Evolutionary conservation across 2,888 invertebrate genomes (phyloP).

Genomic region (Hyposoter dolosus): DNA sequence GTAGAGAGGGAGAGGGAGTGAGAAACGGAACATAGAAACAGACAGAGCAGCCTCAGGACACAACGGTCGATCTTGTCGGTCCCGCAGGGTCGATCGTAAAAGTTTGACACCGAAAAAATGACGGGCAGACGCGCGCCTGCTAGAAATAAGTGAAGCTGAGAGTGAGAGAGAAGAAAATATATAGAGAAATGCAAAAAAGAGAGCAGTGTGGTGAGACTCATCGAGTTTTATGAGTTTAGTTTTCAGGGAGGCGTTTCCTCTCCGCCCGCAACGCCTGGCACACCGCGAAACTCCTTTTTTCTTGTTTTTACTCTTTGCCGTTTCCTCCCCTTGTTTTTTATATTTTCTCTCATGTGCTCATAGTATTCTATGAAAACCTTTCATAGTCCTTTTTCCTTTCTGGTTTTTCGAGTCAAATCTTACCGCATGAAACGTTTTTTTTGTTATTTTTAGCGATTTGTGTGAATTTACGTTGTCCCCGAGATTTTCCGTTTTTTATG

Average conservation of each 20-base stretch:
- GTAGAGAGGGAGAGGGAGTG: constrained; percentile 26
- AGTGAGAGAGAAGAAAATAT: constrained; percentile 17
- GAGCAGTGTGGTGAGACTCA: constrained; percentile 71
- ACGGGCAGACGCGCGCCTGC: constrained; percentile 41
- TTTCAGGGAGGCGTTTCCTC: constrained; percentile 71
- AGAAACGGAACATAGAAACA: constrained; percentile 20
- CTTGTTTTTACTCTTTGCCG: constrained; percentile 41
- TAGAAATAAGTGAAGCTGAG: constrained; percentile 45
- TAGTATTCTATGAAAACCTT: constrained; percentile 36
- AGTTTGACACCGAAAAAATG: constrained; percentile 75
- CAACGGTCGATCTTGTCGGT: constrained; percentile 52
- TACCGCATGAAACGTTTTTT: not conserved
- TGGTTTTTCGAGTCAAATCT: constrained; percentile 37
- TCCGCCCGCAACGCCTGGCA: constrained; percentile 69
- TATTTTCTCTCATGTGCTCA: constrained; percentile 25
- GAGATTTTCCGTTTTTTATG: constrained; percentile 32
- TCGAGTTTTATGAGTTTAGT: constrained; percentile 76
- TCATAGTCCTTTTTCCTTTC: constrained; percentile 60
- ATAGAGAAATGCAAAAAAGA: constrained; percentile 51
- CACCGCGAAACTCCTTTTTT: constrained; percentile 63
- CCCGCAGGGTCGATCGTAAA: constrained; percentile 73
- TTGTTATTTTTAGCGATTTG: too few relatives aligned
- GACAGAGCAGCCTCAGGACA: constrained; percentile 55
- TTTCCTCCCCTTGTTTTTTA: constrained; percentile 39
- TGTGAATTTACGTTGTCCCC: not conserved